Percentiles rank a stretch among this genome's conserved stretches.
These are phyloP conservation scores for Kryptolebias ocellatus DNA, from an alignment of 2,797 vertebrate species.

Conservation along the genomic window DNA sequence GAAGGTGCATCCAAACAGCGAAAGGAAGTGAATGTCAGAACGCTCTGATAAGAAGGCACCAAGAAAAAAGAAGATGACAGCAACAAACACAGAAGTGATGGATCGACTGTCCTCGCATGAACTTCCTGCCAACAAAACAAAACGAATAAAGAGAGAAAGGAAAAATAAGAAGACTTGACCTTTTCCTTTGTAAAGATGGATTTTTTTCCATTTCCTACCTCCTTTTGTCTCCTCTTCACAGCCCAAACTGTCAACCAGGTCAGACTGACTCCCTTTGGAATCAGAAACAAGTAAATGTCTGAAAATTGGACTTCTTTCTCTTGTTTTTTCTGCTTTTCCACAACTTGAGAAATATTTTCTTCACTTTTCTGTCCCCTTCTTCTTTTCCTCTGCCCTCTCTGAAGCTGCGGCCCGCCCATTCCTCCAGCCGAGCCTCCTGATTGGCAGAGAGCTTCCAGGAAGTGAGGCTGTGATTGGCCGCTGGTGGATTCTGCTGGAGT, in stretches of 20 bases:
- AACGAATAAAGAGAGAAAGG: background rate
- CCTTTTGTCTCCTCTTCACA: slow-evolving; percentile 9
- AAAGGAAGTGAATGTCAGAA: slow-evolving; percentile 3
- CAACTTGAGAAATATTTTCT: background rate
- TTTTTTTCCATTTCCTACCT: slow-evolving; percentile 55
- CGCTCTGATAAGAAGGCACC: background rate
- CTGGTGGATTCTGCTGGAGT: slow-evolving; percentile 58
- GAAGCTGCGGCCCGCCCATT: slow-evolving; percentile 34
- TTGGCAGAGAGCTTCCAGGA: slow-evolving; percentile 51
- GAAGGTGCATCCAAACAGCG: background rate
- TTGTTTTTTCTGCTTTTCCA: background rate
- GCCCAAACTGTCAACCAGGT: slow-evolving; percentile 11
- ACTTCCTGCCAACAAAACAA: background rate
- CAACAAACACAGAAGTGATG: background rate
- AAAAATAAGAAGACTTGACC: background rate
- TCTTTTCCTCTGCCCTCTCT: slow-evolving; percentile 21
- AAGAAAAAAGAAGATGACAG: background rate
- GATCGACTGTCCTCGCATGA: too few species aligned
- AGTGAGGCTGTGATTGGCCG: slow-evolving; percentile 59
- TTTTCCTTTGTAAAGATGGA: slow-evolving; percentile 7
- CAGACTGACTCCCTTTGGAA: background rate
- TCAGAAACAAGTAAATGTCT: slow-evolving; percentile 3
- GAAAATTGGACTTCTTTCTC: background rate
- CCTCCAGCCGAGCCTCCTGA: slow-evolving; percentile 27
- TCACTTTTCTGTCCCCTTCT: slow-evolving; percentile 8